phyloP scores from a whole-genome alignment of 2,888 invertebrate species.

The Drosophila cognata region DNA sequence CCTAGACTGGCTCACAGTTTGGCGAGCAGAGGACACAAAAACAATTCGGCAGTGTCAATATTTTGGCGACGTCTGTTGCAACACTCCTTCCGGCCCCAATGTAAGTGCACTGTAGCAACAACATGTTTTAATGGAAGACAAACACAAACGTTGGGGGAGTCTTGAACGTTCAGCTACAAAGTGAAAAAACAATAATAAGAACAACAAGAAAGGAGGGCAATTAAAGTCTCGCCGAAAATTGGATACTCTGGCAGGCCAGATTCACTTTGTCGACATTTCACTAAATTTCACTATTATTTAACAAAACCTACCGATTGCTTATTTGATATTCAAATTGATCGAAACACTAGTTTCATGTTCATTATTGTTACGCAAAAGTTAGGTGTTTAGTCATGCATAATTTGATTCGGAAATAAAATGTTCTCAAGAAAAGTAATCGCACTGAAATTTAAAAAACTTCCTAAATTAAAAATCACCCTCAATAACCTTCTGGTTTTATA shows the following conservation, averaged over 20 bases:
- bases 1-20: slow-evolving; percentile 29
- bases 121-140: slow-evolving; percentile 63
- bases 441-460: not conserved
- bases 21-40: slow-evolving; percentile 25
- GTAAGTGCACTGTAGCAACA: slow-evolving; percentile 37
- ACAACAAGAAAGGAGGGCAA: slow-evolving; percentile 25
- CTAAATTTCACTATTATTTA: not conserved
- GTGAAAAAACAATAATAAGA: slow-evolving; percentile 28
- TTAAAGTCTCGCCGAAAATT: not conserved
- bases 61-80: slow-evolving; percentile 52
- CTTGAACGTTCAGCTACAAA: slow-evolving; percentile 9
- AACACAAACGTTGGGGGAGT: slow-evolving; percentile 37
- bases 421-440: not conserved
- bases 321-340: not conserved
- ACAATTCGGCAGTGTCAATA: slow-evolving; percentile 59
- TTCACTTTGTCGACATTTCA: not conserved
- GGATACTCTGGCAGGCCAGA: not conserved
- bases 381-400: not conserved
- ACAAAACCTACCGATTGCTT: not conserved
- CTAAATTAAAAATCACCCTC: not conserved
- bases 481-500: not conserved
- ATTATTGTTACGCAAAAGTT: not conserved
- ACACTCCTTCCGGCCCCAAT: slow-evolving; percentile 11
- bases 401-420: not conserved
- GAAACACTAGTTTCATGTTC: not conserved